A percentile compares a stretch with the other conserved stretches of the same genome.
These are phyloP conservation scores for Parasteatoda lunata DNA, from an alignment of 2,888 invertebrate genomes.

Conservation along the genomic window DNA sequence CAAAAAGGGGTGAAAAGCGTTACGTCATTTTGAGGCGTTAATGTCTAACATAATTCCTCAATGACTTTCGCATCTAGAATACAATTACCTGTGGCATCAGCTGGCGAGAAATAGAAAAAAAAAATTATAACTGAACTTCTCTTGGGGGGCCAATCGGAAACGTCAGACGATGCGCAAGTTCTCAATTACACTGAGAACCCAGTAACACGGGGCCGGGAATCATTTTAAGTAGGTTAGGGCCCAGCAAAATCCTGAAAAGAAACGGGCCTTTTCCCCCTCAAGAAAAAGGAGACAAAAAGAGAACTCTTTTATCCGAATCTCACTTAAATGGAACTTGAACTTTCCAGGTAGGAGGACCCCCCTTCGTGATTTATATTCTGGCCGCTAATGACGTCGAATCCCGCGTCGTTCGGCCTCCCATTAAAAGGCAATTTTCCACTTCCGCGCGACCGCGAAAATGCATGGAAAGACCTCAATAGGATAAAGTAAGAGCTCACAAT, in stretches of 20 bases:
- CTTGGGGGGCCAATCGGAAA: constrained; percentile 48
- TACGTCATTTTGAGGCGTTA: constrained; percentile 40
- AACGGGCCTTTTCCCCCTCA: constrained; percentile 9
- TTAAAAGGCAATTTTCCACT: constrained; percentile 69
- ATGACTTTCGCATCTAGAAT: constrained; percentile 39
- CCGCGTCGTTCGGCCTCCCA: constrained; percentile 59
- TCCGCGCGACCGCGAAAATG: constrained; percentile 56
- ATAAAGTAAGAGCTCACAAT: constrained; percentile 43
- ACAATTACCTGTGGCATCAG: constrained; percentile 61
- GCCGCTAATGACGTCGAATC: constrained; percentile 62
- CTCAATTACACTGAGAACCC: constrained; percentile 59
- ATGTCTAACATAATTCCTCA: constrained; percentile 38
- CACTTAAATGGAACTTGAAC: constrained; percentile 59
- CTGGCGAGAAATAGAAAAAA: constrained; percentile 11
- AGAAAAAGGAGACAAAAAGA: constrained; percentile 60
- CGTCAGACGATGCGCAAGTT: constrained; percentile 29
- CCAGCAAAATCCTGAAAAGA: constrained; percentile 44
- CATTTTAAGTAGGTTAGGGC: constrained; percentile 65
- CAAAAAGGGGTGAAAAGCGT: constrained; percentile 12
- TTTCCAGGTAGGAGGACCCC: constrained; percentile 55
- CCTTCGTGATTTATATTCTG: constrained; percentile 62
- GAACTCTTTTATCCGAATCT: constrained; percentile 37
- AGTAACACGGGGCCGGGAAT: constrained; percentile 60
- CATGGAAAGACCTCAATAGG: constrained; percentile 60
- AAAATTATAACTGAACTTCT: constrained; percentile 9